Percentiles rank a stretch among this genome's conserved stretches.
Conservation (phyloP, 2,797 vertebrate genomes). For the Takifugu rubripes region DNA sequence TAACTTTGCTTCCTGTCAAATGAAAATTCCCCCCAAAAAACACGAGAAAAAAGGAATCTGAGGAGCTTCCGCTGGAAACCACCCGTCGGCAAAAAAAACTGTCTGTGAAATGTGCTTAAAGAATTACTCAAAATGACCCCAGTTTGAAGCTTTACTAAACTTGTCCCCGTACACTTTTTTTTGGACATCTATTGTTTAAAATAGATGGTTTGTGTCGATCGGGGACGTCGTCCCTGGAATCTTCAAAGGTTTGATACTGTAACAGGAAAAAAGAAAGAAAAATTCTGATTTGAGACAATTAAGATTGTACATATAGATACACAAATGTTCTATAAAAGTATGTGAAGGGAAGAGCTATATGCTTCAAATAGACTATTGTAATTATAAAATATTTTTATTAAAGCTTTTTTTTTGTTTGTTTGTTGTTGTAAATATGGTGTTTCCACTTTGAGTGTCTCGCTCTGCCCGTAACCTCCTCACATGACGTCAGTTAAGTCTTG, state of each 20-base stretch:
- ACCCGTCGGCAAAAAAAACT: constrained; percentile 40
- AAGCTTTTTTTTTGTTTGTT: constrained; percentile 77
- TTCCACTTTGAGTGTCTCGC: constrained; percentile 72
- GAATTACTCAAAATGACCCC: constrained; percentile 77
- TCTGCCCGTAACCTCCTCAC: constrained; percentile 74
- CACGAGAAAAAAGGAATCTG: constrained; percentile 32
- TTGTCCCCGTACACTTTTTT: constrained; percentile 85
- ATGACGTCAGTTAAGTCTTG: constrained; percentile 63
- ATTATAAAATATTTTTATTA: constrained; percentile 99
- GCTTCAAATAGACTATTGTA: constrained; percentile 98
- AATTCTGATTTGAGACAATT: constrained; percentile 86
- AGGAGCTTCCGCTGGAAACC: constrained; percentile 35
- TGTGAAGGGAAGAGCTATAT: constrained; percentile 92
- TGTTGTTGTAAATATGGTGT: constrained; percentile 97
- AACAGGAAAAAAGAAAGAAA: constrained; percentile 68
- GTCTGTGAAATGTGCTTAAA: constrained; percentile 66
- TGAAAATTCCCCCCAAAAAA: constrained; percentile 16
- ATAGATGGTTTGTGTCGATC: constrained; percentile 94
- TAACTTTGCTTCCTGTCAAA: constrained; percentile 31
- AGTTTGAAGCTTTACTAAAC: constrained; percentile 95
- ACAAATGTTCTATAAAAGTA: constrained; percentile 97
- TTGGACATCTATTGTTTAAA: constrained; percentile 97
- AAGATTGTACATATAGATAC: constrained; percentile 93
- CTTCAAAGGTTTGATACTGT: constrained; percentile 93
- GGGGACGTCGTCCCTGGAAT: constrained; percentile 82